Evolutionary conservation across 2,888 invertebrate genomes (phyloP).

Genomic region (Isoperla grammatica): DNA sequence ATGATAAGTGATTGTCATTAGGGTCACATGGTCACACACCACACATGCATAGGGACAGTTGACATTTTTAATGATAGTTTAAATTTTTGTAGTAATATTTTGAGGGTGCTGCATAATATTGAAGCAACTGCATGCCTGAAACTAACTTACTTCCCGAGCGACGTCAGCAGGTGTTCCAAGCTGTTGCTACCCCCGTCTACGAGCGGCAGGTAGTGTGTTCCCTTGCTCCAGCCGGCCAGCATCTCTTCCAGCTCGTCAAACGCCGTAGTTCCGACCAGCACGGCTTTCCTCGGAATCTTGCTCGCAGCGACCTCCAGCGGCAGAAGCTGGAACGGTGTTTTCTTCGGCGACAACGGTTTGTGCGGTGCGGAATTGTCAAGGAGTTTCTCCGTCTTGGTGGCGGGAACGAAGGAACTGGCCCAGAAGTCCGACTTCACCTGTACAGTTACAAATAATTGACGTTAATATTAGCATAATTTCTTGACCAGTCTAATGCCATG

Average conservation of each 20-base stretch:
- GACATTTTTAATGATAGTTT: too few species aligned
- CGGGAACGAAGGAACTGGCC: slow-evolving; percentile 81
- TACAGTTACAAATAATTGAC: too few species aligned
- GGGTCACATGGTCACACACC: too few species aligned
- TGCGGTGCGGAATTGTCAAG: slow-evolving; percentile 75
- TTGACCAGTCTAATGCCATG: too few species aligned
- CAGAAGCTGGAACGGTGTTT: slow-evolving; percentile 90
- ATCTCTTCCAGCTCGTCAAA: slow-evolving; percentile 92
- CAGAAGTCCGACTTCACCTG: slow-evolving; percentile 75
- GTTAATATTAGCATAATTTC: too few species aligned
- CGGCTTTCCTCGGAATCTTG: slow-evolving; percentile 79
- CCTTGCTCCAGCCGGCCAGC: slow-evolving; percentile 42
- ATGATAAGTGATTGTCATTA: too few species aligned
- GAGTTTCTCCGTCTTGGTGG: slow-evolving; percentile 77
- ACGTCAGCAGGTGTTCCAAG: slow-evolving; percentile 45
- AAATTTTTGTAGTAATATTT: too few species aligned
- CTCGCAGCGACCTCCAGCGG: slow-evolving; percentile 83
- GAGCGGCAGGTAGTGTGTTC: background rate
- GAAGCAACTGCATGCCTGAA: too few species aligned
- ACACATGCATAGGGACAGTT: too few species aligned
- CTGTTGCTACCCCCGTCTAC: slow-evolving; percentile 43
- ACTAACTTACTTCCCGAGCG: slow-evolving; percentile 48
- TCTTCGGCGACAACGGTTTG: slow-evolving; percentile 97
- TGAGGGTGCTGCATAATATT: too few species aligned
- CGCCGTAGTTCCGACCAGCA: slow-evolving; percentile 89